These are phyloP conservation scores for Mionectes olivaceus DNA, from an alignment of 2,797 vertebrate species.

Conservation along the genomic window DNA sequence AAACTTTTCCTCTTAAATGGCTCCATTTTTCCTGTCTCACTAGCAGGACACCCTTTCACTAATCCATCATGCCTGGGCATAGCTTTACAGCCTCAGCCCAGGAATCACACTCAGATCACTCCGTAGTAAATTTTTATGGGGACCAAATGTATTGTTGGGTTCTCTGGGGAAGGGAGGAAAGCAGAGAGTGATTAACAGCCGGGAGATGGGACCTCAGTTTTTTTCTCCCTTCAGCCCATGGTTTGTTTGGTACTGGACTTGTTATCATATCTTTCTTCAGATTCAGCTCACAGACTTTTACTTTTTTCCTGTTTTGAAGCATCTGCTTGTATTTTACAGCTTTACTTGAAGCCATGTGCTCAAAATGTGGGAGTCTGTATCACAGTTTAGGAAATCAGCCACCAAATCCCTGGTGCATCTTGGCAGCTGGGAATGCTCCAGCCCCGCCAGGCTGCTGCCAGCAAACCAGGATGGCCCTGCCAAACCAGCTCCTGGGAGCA, in stretches of 20 bases:
- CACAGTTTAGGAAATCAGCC: not conserved
- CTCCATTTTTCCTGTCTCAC: not conserved
- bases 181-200: not conserved
- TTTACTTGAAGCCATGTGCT: not conserved
- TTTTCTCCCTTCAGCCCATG: fast-evolving
- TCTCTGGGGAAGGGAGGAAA: not conserved
- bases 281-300: not conserved
- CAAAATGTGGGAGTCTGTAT: not conserved
- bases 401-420: not conserved
- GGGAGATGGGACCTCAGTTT: not conserved
- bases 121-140: not conserved
- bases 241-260: not conserved
- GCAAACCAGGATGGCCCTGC: not conserved
- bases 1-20: not conserved
- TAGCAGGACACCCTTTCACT: not conserved
- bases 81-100: not conserved
- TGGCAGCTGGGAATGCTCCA: not conserved
- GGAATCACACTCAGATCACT: not conserved
- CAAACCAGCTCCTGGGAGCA: not conserved
- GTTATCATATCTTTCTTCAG: not conserved
- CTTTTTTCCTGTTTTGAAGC: not conserved
- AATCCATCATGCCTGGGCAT: not conserved
- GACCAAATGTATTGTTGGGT: not conserved
- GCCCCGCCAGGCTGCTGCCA: not conserved
- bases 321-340: not conserved